Conservation (phyloP, 2,113 vertebrate species). For the Centrocercus urophasianus region DNA sequence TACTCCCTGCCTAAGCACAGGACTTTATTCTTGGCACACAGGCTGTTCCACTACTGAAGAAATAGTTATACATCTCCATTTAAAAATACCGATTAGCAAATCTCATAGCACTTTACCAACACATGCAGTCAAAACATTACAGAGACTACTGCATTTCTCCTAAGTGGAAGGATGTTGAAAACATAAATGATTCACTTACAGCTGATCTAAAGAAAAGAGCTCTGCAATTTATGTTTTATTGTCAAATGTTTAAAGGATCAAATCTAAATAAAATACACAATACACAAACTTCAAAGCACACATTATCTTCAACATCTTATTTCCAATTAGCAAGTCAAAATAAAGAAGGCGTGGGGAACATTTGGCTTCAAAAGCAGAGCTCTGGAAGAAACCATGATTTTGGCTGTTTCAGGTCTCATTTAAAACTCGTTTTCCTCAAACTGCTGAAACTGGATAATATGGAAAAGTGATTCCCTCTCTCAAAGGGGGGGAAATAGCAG, state of each 20-base stretch:
- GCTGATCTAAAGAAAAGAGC: conserved; percentile 39
- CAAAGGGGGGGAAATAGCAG: conserved; percentile 14
- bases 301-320: conserved; percentile 48
- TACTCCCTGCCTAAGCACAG: not conserved
- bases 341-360: conserved; percentile 18
- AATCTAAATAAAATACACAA: conserved; percentile 61
- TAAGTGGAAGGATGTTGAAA: conserved; percentile 47
- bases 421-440: conserved; percentile 33
- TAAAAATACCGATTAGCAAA: conserved; percentile 58
- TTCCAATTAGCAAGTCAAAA: conserved; percentile 68
- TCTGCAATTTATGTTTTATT: conserved; percentile 46
- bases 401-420: conserved; percentile 22
- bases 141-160: conserved; percentile 8
- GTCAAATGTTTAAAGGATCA: conserved; percentile 57
- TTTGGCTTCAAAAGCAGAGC: conserved; percentile 49
- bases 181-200: conserved; percentile 42
- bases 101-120: conserved; percentile 42
- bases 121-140: conserved; percentile 53
- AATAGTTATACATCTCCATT: conserved; percentile 24
- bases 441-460: not conserved
- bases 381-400: conserved; percentile 55
- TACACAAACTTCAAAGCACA: conserved; percentile 54
- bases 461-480: conserved; percentile 22
- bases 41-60: conserved; percentile 12
- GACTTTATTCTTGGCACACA: conserved; percentile 17